Base-by-base conservation (phyloP, 1,140 invertebrate genomes). In the Drosophila trapezifrons region DNA sequence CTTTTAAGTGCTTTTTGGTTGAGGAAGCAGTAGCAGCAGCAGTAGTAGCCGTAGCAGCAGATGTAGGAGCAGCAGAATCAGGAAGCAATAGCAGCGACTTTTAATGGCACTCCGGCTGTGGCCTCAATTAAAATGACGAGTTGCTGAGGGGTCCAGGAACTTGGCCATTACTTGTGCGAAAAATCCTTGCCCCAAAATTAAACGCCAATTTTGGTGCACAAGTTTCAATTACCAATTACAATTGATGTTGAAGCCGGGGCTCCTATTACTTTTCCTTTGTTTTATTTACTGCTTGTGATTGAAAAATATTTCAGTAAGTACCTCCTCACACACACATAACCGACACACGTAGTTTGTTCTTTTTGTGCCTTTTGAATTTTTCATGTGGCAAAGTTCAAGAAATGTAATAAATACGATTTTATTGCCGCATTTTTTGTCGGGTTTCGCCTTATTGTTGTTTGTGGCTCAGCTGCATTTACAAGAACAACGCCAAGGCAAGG, bases 1-100 rank as follows among this genome's bases (percentile, higher is more conserved):
- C 79, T 82, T 78, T 82, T 82, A 82, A 82, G 79, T 82, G 79
- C 79, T 82, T 82, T 82, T 82, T 82, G 79, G 79, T 82, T 73
- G 62, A 67, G 72, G 60, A 75, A 58, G 72, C 72, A 75, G 72
- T 18, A 35, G 69, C 37, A 32, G 64, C n/a, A 56, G 42, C 13
- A 51, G 64, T 10, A 40, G 6, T 10, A 40, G 6, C 60, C 51
- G n/a, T 17, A 55, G 38, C 27, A 56, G 15, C 12, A 27, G 18
- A 9, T 1, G 54, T 9, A 22, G 22, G 2, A 22, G 22, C 22
- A 22, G 22, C 22, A 22, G 22, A 22, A 62, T 4, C 51, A 54
- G 60, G 60, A 64, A 70, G 65, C 51, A 70, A 43, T 65, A 70
- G 69, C 60, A 73, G 76, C 76, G 76, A 79, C 77, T 79, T 79